These are phyloP conservation scores for Caenorhabditis briggsae DNA, from an alignment of 1,140 invertebrate genomes.

Conservation along the genomic window DNA sequence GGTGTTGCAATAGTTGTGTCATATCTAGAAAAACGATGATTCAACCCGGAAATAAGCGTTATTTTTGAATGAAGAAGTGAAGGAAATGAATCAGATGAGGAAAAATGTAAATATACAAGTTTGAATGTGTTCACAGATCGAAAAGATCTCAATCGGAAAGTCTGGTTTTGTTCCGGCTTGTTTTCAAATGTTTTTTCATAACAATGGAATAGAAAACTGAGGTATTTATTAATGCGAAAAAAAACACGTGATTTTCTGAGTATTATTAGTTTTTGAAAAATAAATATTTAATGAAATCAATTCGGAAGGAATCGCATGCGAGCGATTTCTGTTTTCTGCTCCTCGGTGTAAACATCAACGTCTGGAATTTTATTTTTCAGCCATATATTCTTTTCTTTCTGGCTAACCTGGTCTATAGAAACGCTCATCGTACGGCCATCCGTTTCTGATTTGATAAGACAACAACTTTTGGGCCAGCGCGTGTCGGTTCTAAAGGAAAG, in stretches of 20 bases:
- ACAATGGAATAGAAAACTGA: no score
- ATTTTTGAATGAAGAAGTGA: neutral
- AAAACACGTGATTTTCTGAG: slow-evolving; percentile 31
- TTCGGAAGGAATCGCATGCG: slow-evolving; percentile 56
- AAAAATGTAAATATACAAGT: no score
- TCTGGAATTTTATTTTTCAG: slow-evolving; percentile 54
- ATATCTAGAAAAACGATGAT: neutral
- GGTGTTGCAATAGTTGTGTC: no score
- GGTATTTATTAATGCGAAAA: slow-evolving; percentile 19
- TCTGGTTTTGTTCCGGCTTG: no score
- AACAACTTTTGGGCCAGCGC: slow-evolving; percentile 61
- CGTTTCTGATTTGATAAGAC: slow-evolving; percentile 65
- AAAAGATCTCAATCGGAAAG: neutral
- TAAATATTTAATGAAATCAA: neutral
- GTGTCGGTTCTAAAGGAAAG: slow-evolving; percentile 13
- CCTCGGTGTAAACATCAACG: slow-evolving; percentile 57
- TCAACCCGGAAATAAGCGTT: slow-evolving; percentile 4
- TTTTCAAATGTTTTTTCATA: no score
- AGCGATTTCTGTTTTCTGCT: slow-evolving; percentile 47
- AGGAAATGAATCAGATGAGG: no score
- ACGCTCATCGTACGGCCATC: slow-evolving; percentile 67
- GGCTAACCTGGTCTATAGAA: slow-evolving; percentile 65
- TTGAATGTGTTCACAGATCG: neutral
- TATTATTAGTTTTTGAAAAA: slow-evolving; percentile 39
- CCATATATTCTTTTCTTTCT: no score